Evolutionary conservation across 64 coral and sea anemone species (phyloP).

Genomic region (Dendronephthya gigantea): DNA sequence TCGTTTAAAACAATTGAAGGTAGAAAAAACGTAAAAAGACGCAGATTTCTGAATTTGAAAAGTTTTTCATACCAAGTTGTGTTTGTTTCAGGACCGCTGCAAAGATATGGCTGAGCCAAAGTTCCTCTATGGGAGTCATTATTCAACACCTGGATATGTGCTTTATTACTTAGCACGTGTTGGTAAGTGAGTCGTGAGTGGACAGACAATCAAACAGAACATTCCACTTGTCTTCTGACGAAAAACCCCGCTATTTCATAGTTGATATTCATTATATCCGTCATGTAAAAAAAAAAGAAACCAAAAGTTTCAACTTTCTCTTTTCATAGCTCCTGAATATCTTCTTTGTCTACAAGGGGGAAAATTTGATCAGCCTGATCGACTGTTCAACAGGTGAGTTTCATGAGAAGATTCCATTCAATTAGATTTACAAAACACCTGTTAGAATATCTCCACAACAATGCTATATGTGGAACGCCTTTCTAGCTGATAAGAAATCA

Average conservation of each 20-base stretch:
- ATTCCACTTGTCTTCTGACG: not conserved
- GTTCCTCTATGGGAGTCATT: conserved; percentile 91
- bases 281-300: not conserved
- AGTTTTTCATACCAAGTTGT: no score
- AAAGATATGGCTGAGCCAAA: conserved; percentile 93
- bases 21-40: not conserved
- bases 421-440: not conserved
- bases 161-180: conserved; percentile 91
- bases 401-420: not conserved
- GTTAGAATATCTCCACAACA: no score
- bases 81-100: conserved; percentile 63
- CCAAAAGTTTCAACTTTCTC: not conserved
- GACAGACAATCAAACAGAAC: not conserved
- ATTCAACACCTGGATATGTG: conserved; percentile 97
- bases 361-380: conserved; percentile 93
- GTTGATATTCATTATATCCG: no score
- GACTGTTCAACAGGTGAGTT: conserved; percentile 82
- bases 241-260: not conserved
- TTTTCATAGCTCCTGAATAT: conserved; percentile 68
- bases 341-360: conserved; percentile 96
- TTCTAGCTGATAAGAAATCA: no score
- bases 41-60: not conserved
- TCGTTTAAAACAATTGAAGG: conserved; percentile 55
- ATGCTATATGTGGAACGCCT: no score
- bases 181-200: conserved; percentile 41